Percentiles rank a stretch among this genome's conserved stretches.
Conservation (phyloP, 1,140 invertebrate species). For the Drosophila teissieri region DNA sequence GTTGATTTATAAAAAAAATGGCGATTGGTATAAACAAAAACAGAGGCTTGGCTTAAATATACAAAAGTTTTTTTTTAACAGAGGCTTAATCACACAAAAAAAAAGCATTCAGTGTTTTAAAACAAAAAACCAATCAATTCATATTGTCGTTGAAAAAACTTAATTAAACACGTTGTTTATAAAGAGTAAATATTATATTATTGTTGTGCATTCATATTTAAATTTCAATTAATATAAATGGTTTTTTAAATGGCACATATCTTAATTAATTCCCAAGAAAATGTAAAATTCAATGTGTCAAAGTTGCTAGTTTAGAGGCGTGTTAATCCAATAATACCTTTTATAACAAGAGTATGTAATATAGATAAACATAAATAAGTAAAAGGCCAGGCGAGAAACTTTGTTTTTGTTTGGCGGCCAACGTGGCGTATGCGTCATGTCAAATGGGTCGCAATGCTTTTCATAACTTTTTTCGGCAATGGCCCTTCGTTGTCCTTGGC, state of each 20-base stretch:
- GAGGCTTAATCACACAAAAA: background rate
- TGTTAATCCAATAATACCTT: slow-evolving; percentile 16
- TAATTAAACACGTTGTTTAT: background rate
- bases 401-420: slow-evolving; percentile 42
- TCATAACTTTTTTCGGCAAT: slow-evolving; percentile 70
- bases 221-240: slow-evolving; percentile 5
- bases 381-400: slow-evolving; percentile 10
- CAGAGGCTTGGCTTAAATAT: background rate
- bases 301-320: background rate
- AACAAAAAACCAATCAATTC: background rate
- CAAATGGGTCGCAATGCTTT: slow-evolving; percentile 64
- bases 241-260: background rate
- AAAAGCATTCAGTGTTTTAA: background rate
- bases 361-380: slow-evolving; percentile 22
- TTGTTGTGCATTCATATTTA: background rate
- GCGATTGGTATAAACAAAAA: background rate
- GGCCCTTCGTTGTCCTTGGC: slow-evolving; percentile 53
- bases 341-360: slow-evolving; percentile 22
- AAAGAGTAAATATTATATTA: background rate
- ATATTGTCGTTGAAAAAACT: background rate
- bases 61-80: background rate
- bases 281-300: background rate
- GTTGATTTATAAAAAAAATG: background rate
- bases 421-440: slow-evolving; percentile 71
- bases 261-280: background rate